Conservation (phyloP, 2,888 invertebrate species). For the Eumerus sabulonum region DNA sequence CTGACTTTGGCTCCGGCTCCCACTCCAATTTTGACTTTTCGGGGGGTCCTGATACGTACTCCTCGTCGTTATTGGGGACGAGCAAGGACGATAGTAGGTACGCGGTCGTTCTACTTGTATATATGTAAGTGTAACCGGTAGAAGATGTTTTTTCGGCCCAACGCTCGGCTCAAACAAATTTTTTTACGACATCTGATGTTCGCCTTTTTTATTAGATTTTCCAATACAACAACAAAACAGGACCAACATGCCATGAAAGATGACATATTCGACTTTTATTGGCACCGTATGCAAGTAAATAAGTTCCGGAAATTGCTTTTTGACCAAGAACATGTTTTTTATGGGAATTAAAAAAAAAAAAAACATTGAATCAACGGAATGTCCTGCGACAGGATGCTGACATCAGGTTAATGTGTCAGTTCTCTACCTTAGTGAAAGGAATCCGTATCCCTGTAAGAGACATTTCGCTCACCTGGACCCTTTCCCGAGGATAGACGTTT, state of each 20-base stretch:
- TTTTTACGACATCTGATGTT: conserved; percentile 66
- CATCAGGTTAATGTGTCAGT: no score
- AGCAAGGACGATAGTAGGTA: no score
- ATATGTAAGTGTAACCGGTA: no score
- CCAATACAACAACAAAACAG: conserved; percentile 40
- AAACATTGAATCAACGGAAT: not conserved
- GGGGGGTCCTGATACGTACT: conserved; percentile 22
- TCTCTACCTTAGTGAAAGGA: no score
- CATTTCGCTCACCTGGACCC: no score
- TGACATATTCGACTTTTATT: conserved; percentile 66
- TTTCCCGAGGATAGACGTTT: no score
- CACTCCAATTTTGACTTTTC: conserved; percentile 37
- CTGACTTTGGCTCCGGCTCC: conserved; percentile 35
- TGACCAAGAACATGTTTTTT: conserved; percentile 63
- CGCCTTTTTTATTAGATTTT: conserved; percentile 63
- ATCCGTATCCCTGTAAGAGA: no score
- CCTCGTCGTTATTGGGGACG: not conserved
- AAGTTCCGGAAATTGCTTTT: conserved; percentile 66
- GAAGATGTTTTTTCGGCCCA: not conserved
- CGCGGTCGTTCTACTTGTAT: no score
- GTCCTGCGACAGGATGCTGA: not conserved
- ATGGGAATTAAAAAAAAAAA: conserved; percentile 1
- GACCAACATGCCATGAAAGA: conserved; percentile 17
- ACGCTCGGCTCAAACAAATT: conserved; percentile 39
- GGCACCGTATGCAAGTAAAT: conserved; percentile 64